phyloP scores from a whole-genome alignment of 2,113 vertebrate species.

The Anhinga anhinga region DNA sequence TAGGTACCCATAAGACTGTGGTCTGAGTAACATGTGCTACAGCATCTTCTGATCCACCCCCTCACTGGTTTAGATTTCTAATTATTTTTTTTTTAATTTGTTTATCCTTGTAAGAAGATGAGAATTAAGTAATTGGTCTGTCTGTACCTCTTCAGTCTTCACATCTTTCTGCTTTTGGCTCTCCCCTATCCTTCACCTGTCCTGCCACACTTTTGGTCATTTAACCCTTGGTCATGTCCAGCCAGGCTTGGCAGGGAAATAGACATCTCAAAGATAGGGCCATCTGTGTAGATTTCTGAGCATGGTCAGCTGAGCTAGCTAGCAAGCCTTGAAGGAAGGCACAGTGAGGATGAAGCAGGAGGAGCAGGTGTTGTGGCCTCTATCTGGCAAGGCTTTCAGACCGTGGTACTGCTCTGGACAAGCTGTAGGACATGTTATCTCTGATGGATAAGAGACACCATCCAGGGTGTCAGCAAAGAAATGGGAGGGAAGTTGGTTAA shows the following conservation, averaged over 20 bases:
- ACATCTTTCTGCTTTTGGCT: background rate
- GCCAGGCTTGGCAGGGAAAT: background rate
- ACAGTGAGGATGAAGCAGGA: background rate
- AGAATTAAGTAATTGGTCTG: background rate
- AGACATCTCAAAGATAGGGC: background rate
- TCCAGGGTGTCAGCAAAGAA: background rate
- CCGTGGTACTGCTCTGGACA: background rate
- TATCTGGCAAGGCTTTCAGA: background rate
- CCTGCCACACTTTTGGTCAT: background rate
- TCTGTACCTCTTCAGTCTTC: background rate
- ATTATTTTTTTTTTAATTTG: background rate
- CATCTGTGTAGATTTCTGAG: background rate
- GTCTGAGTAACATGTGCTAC: background rate
- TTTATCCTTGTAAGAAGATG: background rate
- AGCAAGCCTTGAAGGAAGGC: background rate
- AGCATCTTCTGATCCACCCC: background rate
- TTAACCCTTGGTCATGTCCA: background rate
- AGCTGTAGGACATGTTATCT: background rate
- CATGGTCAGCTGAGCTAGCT: rapidly evolving
- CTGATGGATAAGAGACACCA: background rate
- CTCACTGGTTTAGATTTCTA: background rate
- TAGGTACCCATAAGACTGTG: background rate
- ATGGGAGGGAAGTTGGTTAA: background rate
- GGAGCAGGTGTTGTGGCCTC: background rate
- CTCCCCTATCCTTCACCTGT: background rate